These are phyloP conservation scores for Crypturellus tataupa DNA, from an alignment of 2,797 vertebrate species.

Conservation along the genomic window DNA sequence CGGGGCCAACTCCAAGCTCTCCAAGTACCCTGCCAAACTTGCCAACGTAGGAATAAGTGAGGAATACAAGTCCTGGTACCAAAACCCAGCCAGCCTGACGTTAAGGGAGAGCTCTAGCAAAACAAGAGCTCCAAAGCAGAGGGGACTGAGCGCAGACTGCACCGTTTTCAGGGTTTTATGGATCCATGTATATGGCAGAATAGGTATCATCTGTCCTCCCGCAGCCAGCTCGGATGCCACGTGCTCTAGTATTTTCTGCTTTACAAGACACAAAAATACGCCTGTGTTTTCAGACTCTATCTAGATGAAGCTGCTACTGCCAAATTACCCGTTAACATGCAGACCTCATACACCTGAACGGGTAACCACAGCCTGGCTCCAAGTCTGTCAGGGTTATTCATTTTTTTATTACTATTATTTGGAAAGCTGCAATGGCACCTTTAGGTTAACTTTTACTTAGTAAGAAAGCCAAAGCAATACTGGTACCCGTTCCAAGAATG, in stretches of 20 bases:
- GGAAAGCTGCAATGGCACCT: background rate
- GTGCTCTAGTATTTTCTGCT: background rate
- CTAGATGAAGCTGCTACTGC: background rate
- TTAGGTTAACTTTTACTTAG: background rate
- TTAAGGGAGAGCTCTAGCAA: background rate
- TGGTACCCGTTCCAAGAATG: background rate
- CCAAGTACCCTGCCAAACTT: background rate
- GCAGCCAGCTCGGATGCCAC: background rate
- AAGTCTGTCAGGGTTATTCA: background rate
- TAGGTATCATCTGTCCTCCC: background rate
- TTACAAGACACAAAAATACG: background rate
- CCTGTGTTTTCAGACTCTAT: background rate
- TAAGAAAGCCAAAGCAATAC: background rate
- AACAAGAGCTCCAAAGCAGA: background rate
- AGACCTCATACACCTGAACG: background rate
- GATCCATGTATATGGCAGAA: background rate
- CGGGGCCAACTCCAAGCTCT: background rate
- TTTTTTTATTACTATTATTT: background rate
- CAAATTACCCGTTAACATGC: background rate
- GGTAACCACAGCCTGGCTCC: background rate
- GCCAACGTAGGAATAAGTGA: rapidly evolving
- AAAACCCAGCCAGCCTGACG: background rate
- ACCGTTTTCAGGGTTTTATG: background rate
- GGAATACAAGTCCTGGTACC: background rate
- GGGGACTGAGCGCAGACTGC: background rate